Evolutionary conservation across 2,888 invertebrate species (phyloP).

Genomic region (Leucophenga maculata): DNA sequence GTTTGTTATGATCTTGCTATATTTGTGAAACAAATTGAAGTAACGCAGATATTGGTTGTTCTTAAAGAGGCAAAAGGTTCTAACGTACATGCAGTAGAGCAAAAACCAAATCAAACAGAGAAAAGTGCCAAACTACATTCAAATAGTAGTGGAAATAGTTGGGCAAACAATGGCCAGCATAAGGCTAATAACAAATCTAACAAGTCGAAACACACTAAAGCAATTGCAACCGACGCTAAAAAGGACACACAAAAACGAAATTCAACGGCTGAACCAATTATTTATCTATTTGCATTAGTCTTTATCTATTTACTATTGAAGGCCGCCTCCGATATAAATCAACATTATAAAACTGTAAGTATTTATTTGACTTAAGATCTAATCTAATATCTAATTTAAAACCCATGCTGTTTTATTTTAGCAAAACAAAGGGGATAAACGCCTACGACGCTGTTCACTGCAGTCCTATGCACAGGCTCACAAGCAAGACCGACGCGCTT

Average conservation of each 20-base stretch:
- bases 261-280: conserved; percentile 68
- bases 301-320: conserved; percentile 69
- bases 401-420: conserved; percentile 36
- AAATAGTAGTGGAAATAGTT: conserved; percentile 26
- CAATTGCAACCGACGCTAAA: conserved; percentile 40
- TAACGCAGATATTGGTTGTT: conserved; percentile 12
- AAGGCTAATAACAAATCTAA: conserved; percentile 32
- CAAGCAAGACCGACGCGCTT: conserved; percentile 67
- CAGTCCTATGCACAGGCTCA: conserved; percentile 70
- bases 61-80: background rate
- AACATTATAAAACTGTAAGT: conserved; percentile 70
- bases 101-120: conserved; percentile 1
- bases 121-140: background rate
- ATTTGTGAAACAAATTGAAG: conserved; percentile 46
- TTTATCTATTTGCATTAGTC: conserved; percentile 70
- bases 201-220: conserved; percentile 24
- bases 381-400: background rate
- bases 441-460: conserved; percentile 67
- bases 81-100: conserved; percentile 24
- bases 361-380: background rate
- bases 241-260: conserved; percentile 57
- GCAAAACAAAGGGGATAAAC: conserved; percentile 67
- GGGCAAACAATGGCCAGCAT: background rate
- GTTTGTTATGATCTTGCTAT: conserved; percentile 62
- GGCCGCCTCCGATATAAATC: conserved; percentile 71